These are phyloP conservation scores for Scaptomyza graminum DNA, from an alignment of 1,140 invertebrate genomes.

Conservation along the genomic window DNA sequence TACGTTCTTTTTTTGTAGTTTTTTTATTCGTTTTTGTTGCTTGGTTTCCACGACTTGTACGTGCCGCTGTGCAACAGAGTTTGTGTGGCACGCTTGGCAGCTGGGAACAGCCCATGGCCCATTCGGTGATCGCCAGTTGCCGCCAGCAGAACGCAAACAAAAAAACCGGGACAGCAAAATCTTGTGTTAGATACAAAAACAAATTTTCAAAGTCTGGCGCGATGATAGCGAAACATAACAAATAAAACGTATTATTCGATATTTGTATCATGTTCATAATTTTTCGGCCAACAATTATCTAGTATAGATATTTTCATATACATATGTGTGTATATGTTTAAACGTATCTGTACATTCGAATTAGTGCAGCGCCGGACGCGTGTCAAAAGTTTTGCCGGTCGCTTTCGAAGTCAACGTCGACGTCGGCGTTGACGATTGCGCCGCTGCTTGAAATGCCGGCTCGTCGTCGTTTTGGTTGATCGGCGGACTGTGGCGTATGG, in stretches of 20 bases:
- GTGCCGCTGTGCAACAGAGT: slow-evolving; percentile 53
- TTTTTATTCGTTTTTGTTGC: slow-evolving; percentile 9
- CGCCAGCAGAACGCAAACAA: slow-evolving; percentile 44
- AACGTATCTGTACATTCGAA: slow-evolving; percentile 10
- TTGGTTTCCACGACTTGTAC: slow-evolving; percentile 35
- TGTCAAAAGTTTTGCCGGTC: slow-evolving; percentile 54
- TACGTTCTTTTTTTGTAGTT: slow-evolving; percentile 39
- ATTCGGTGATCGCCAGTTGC: slow-evolving; percentile 72
- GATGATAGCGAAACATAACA: slow-evolving; percentile 53
- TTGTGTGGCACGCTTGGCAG: slow-evolving; percentile 49
- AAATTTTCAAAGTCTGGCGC: slow-evolving; percentile 17
- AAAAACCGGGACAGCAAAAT: slow-evolving; percentile 50
- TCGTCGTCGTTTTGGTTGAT: slow-evolving; percentile 42
- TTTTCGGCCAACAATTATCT: slow-evolving; percentile 34
- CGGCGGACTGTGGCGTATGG: slow-evolving; percentile 54
- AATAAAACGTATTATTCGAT: slow-evolving; percentile 48
- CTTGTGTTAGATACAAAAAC: background rate
- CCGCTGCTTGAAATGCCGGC: slow-evolving; percentile 59
- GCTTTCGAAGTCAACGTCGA: slow-evolving; percentile 26
- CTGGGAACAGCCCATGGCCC: slow-evolving; percentile 66
- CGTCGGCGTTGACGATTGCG: slow-evolving; percentile 24
- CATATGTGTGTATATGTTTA: background rate
- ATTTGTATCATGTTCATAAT: background rate
- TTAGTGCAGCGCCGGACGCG: slow-evolving; percentile 47
- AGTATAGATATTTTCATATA: background rate